phyloP scores from a whole-genome alignment of 2,113 vertebrate species.

The Halichoerus grypus region DNA sequence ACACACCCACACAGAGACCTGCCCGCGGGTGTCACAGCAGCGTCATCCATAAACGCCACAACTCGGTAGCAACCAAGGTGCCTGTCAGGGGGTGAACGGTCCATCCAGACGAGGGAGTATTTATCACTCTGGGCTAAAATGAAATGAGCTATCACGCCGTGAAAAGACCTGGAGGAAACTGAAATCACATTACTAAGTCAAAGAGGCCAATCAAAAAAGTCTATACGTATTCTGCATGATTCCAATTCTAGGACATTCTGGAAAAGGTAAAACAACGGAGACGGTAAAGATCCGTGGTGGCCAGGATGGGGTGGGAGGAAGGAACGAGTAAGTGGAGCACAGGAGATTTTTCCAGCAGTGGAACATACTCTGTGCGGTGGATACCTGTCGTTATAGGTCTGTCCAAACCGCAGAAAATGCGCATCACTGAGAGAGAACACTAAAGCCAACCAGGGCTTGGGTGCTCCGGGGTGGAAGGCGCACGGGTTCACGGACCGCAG shows the following conservation, averaged over 20 bases:
- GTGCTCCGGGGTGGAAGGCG: neutral
- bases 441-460: neutral
- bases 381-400: neutral
- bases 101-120: neutral
- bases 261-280: neutral
- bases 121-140: neutral
- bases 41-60: neutral
- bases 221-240: neutral
- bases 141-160: neutral
- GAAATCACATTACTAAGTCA: neutral
- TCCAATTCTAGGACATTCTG: neutral
- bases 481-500: neutral
- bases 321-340: no score
- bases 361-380: neutral
- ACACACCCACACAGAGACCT: neutral
- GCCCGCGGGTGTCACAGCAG: neutral
- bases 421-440: neutral
- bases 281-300: neutral
- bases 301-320: neutral
- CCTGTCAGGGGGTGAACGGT: neutral
- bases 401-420: neutral
- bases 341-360: neutral
- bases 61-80: neutral
- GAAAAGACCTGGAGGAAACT: neutral
- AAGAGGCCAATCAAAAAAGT: neutral